Percentiles rank a stretch among this genome's conserved stretches.
These are phyloP conservation scores for Crypturellus tataupa DNA, from an alignment of 2,797 vertebrate species.

Conservation along the genomic window DNA sequence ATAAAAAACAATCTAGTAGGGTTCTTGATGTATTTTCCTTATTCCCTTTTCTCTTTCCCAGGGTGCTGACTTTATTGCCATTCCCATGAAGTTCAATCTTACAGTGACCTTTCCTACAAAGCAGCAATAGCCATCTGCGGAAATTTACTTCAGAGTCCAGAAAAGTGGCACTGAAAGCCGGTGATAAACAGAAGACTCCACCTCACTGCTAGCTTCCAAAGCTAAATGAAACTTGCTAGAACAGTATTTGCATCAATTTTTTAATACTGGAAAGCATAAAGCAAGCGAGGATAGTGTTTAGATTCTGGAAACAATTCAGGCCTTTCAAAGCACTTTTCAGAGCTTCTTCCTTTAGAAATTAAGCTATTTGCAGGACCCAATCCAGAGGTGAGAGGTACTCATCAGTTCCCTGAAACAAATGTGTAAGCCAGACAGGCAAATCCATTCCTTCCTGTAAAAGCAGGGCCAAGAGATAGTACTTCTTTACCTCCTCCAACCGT, in stretches of 20 bases:
- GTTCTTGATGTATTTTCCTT: neutral
- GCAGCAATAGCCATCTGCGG: neutral
- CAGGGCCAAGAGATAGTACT: neutral
- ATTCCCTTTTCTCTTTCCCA: neutral
- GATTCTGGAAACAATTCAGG: neutral
- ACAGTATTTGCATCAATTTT: neutral
- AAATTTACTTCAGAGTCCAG: neutral
- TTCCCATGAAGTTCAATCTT: neutral
- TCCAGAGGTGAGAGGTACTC: neutral
- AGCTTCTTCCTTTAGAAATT: neutral
- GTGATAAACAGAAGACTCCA: neutral
- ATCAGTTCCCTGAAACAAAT: neutral
- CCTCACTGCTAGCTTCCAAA: neutral
- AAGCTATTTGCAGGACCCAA: neutral
- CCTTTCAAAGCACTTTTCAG: neutral
- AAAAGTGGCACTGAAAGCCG: neutral
- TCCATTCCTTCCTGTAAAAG: neutral
- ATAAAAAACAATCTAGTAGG: neutral
- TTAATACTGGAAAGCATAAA: neutral
- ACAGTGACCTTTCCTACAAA: neutral
- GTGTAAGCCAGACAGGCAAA: neutral
- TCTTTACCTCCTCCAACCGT: slow-evolving; percentile 89
- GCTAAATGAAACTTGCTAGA: neutral
- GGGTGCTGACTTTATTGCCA: neutral
- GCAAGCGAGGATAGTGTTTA: neutral